Percentiles rank a stretch among this genome's conserved stretches.
Conservation (phyloP, 2,113 vertebrate genomes). For the Poecile atricapillus region DNA sequence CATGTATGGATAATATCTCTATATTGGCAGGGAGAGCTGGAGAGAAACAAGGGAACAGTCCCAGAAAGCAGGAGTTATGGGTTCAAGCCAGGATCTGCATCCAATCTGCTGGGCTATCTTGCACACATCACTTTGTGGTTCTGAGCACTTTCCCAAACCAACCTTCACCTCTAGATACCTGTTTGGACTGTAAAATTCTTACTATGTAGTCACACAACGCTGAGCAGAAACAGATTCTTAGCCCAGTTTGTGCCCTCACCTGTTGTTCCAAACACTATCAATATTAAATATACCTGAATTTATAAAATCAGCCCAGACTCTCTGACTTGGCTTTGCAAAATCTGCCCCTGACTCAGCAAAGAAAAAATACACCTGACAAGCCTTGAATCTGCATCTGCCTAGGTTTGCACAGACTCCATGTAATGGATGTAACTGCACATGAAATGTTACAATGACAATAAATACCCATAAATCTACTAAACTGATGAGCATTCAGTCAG, state of each 20-base stretch:
- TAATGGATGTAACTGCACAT: constrained; percentile 17
- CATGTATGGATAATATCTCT: background rate
- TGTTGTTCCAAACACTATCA: background rate
- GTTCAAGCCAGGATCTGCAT: background rate
- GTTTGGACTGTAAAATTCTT: background rate
- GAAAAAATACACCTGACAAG: background rate
- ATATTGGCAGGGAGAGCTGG: background rate
- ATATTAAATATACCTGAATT: background rate
- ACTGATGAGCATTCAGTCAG: constrained; percentile 9
- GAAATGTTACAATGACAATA: constrained; percentile 39
- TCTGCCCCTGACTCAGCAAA: background rate
- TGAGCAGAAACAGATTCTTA: background rate
- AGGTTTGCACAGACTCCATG: background rate
- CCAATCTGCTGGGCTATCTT: background rate
- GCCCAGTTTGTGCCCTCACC: background rate
- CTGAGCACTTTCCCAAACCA: background rate
- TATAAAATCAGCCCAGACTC: background rate
- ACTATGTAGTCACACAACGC: background rate
- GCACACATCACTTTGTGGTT: background rate
- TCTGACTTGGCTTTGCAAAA: background rate
- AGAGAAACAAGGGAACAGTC: background rate
- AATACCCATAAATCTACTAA: constrained; percentile 45
- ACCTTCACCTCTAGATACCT: background rate
- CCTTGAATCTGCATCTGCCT: background rate
- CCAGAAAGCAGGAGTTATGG: background rate